A percentile compares a stretch with the other conserved stretches of the same genome.
Evolutionary conservation across 2,113 vertebrate genomes (phyloP).

Genomic region (Ophthalmolycus amberensis): DNA sequence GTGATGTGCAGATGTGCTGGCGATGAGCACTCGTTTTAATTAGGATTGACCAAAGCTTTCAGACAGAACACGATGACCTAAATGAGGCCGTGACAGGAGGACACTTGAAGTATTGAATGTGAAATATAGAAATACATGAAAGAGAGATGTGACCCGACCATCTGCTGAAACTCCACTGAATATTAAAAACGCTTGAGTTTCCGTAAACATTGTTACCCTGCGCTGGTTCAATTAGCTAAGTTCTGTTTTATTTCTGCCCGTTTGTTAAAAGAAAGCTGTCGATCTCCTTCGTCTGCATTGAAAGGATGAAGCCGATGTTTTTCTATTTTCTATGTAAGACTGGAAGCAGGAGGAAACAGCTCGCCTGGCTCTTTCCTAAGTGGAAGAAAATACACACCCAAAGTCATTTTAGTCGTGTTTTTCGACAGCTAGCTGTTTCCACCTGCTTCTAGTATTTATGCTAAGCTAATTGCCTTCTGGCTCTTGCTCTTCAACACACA

Average conservation of each 20-base stretch:
- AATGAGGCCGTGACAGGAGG: neutral
- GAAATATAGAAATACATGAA: neutral
- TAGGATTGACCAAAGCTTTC: slow-evolving; percentile 19
- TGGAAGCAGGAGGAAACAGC: too few species aligned
- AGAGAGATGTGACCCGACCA: slow-evolving; percentile 5
- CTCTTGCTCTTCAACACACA: too few species aligned
- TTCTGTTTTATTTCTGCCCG: neutral
- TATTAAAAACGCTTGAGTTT: neutral
- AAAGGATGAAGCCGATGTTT: neutral
- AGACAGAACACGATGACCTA: slow-evolving; percentile 35
- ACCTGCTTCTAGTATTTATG: too few species aligned
- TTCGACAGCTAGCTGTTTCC: too few species aligned
- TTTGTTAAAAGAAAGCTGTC: neutral
- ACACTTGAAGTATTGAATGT: neutral
- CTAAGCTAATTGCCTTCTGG: too few species aligned
- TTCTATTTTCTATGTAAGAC: too few species aligned
- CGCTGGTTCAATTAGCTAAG: neutral
- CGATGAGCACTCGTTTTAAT: slow-evolving; percentile 30
- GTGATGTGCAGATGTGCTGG: slow-evolving; percentile 34
- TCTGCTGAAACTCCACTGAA: slow-evolving; percentile 29
- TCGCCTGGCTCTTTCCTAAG: too few species aligned
- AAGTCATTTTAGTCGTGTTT: too few species aligned
- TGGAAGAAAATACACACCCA: too few species aligned
- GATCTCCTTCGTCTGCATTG: neutral
- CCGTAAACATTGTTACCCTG: neutral